Conservation (phyloP, 2,113 vertebrate genomes). For the Cavia porcellus region DNA sequence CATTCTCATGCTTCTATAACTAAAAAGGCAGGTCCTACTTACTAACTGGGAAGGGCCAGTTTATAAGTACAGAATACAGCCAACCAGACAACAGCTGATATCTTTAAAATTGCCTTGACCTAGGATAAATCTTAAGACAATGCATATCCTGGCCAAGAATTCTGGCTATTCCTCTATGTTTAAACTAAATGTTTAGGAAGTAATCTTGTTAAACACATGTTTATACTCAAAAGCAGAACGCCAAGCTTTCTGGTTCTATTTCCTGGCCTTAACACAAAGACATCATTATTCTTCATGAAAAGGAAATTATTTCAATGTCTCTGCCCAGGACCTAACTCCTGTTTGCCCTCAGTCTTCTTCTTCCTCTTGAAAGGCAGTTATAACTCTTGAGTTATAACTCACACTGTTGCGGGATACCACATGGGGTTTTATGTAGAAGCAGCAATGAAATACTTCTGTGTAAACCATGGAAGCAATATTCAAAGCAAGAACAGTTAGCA, state of each 20-base stretch:
- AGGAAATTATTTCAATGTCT: slow-evolving; percentile 69
- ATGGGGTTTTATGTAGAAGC: not conserved
- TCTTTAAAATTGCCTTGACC: slow-evolving; percentile 66
- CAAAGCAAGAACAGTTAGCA: slow-evolving; percentile 1
- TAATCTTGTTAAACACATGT: slow-evolving; percentile 84
- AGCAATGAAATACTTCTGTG: not conserved
- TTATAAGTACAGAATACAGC: not conserved
- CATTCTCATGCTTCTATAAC: not conserved
- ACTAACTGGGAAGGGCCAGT: not conserved
- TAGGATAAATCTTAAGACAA: slow-evolving; percentile 54
- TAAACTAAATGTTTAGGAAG: slow-evolving; percentile 84
- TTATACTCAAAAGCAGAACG: slow-evolving; percentile 82
- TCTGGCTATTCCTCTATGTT: slow-evolving; percentile 11
- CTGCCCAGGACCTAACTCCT: not conserved
- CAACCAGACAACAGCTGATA: slow-evolving; percentile 45
- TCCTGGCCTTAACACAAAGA: slow-evolving; percentile 74
- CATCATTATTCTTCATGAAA: slow-evolving; percentile 65
- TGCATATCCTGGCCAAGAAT: slow-evolving; percentile 68
- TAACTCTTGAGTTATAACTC: not conserved
- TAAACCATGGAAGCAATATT: not conserved
- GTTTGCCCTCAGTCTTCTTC: slow-evolving; percentile 65
- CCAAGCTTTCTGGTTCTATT: slow-evolving; percentile 85
- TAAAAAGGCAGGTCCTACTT: not conserved
- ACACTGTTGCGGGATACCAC: not conserved
- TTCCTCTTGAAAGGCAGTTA: slow-evolving; percentile 12